Conservation (phyloP, 2,888 invertebrate species). For the Epistrophe grossulariae region DNA sequence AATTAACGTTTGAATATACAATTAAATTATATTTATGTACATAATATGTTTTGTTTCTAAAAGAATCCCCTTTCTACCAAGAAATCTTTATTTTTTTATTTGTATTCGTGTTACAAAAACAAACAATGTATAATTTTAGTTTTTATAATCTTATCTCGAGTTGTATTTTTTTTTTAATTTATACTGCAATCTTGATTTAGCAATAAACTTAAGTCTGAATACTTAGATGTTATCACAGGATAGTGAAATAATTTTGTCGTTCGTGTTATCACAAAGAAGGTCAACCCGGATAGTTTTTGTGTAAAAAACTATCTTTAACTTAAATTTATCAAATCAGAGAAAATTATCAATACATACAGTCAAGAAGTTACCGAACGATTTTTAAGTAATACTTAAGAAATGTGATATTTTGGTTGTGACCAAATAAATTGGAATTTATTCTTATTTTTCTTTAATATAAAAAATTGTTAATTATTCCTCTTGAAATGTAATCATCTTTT, state of each 20-base stretch:
- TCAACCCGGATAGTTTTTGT: neutral
- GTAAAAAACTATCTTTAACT: neutral
- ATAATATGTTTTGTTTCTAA: neutral
- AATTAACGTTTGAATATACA: neutral
- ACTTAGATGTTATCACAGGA: neutral
- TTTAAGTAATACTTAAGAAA: no score
- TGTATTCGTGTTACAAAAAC: neutral
- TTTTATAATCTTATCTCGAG: constrained; percentile 13
- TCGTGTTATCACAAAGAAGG: neutral
- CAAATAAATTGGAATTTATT: no score
- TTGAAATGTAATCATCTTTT: no score
- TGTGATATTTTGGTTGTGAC: no score
- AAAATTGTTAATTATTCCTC: no score
- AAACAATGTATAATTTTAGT: neutral
- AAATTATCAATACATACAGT: no score
- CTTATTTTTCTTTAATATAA: no score
- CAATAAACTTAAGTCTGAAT: neutral
- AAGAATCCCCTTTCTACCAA: no score
- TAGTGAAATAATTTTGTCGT: neutral
- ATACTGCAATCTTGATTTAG: neutral
- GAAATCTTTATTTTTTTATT: neutral
- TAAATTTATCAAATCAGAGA: neutral
- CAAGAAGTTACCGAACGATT: no score
- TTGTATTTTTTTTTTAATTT: neutral
- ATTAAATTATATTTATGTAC: neutral